Evolutionary conservation across 2,888 invertebrate species (phyloP), one percentile per base, ranked within the genome.

Genomic region (Drosophila paucipuncta): DNA sequence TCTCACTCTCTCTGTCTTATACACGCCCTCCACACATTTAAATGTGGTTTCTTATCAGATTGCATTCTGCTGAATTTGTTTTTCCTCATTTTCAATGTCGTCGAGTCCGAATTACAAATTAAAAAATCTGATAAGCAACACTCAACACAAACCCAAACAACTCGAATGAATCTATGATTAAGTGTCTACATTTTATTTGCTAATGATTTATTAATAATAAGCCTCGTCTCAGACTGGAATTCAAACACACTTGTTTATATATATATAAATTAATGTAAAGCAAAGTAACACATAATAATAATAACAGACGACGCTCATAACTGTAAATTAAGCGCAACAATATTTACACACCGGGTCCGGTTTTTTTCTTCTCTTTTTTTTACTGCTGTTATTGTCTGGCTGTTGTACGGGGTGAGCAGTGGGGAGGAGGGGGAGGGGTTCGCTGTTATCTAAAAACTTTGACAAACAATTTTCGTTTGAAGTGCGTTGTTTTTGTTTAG

Each of bases 391-490:
- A 62, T 68, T 50, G 59, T 59, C 62, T 68, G 60, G 67, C 64
- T 33, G 57, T 37, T 50, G 30, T 33, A 47, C 1, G 41, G 43
- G 30, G 41, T n/a, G 10, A 25, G 25, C 47, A 4, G 6, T 52
- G 13, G 11, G 10, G n/a, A 6, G 35, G 35, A 9, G 54, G 4
- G 6, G 35, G 35, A 16, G 54, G 2, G 13, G 37, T 57, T 30
- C 28, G 39, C 58, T 58, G 82, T 88, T 85, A 85, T 85, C 85
- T 83, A 89, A 89, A 87, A 85, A 88, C 85, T 89, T 85, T 89
- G 88, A 85, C 85, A 89, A 85, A 85, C 85, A 89, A 84, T 85
- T 78, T 82, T 80, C 66, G 82, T 87, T 87, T 87, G 77, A 76
- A 80, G 85, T 85, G 71, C 67, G 78, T 68, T 87, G 87, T 85